phyloP scores from a whole-genome alignment of 2,888 invertebrate genomes.

The Desoria tigrina region DNA sequence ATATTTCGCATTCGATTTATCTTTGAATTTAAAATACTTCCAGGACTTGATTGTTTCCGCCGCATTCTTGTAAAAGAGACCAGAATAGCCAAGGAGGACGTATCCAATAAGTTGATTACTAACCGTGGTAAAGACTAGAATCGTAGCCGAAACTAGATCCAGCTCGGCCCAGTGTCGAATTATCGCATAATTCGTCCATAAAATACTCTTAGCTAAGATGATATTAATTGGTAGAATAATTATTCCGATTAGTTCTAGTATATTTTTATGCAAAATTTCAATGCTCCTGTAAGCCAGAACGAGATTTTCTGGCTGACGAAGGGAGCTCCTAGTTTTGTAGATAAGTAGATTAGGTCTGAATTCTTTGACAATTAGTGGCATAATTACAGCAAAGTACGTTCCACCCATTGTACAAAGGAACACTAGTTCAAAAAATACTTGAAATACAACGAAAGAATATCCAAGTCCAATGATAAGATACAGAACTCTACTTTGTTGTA shows the following conservation, averaged over 20 bases:
- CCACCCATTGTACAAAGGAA: no score
- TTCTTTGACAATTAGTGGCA: no score
- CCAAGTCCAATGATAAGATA: no score
- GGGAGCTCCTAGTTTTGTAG: no score
- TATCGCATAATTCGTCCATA: background rate
- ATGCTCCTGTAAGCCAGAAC: background rate
- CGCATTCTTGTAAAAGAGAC: background rate
- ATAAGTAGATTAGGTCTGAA: no score
- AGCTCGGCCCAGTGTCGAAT: background rate
- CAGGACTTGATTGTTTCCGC: background rate
- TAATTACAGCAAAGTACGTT: no score
- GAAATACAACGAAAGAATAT: no score
- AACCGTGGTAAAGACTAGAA: background rate
- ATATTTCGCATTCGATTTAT: background rate
- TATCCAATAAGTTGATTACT: background rate
- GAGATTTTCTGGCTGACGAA: no score
- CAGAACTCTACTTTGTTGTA: no score
- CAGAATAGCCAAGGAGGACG: background rate
- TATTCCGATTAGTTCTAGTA: background rate
- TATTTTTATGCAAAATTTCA: background rate
- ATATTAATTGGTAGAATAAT: background rate
- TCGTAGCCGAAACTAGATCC: background rate
- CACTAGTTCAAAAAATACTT: no score
- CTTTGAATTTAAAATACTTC: background rate
- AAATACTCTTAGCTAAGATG: background rate